These are phyloP conservation scores for Orthonevra nobilis DNA, from an alignment of 2,888 invertebrate species.

Conservation along the genomic window DNA sequence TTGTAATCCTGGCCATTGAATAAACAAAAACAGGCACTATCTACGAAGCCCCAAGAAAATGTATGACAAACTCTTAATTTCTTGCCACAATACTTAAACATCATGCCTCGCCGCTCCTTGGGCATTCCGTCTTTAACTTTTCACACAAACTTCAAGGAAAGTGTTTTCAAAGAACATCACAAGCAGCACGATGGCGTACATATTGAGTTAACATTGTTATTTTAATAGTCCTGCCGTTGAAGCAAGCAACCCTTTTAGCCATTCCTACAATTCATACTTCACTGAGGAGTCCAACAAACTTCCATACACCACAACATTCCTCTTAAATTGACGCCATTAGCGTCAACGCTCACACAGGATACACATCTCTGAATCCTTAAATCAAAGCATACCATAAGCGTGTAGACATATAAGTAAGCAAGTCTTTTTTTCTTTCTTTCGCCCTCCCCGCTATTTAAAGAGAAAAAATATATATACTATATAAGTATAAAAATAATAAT, in stretches of 20 bases:
- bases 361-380: conserved; percentile 22
- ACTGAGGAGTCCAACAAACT: conserved; percentile 7
- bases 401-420: no score
- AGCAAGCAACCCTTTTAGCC: conserved; percentile 27
- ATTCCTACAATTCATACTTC: conserved; percentile 15
- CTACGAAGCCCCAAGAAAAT: conserved; percentile 16
- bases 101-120: neutral
- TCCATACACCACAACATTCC: neutral
- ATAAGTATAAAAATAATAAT: conserved; percentile 1
- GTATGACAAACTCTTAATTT: conserved; percentile 19
- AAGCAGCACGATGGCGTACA: conserved; percentile 5
- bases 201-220: conserved; percentile 25
- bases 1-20: conserved; percentile 30
- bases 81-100: neutral
- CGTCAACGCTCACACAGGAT: conserved; percentile 16
- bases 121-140: neutral
- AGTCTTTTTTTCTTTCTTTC: no score
- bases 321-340: conserved; percentile 40
- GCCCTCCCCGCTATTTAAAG: neutral
- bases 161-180: neutral
- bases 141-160: neutral
- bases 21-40: conserved; percentile 23
- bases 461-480: neutral
- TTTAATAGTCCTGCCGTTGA: conserved; percentile 30
- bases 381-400: conserved; percentile 39